Base-by-base conservation (phyloP, 2,888 invertebrate species). In the Branchellion lobata region DNA sequence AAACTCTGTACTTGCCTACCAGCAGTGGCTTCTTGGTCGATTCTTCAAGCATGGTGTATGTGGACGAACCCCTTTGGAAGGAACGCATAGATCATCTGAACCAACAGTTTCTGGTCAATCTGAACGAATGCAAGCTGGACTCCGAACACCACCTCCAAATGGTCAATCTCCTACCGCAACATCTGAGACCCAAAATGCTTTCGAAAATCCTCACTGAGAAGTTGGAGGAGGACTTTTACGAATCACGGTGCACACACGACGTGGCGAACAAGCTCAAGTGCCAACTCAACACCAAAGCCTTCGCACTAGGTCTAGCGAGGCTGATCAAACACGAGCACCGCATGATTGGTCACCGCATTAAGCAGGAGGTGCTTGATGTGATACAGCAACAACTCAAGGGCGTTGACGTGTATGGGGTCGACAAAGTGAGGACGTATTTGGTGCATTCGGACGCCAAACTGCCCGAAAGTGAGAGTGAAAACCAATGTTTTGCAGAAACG, bases 321-420 rank as follows among this genome's bases (percentile, higher is more conserved):
- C 79, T 84, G 0, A 83, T 84, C 33, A 80, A 81, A 57, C 84
- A 84, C 68, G 84, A 84, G 72, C 82, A 83, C 57, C 77, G 79
- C 33, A 77, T 81, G 31, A 79, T 81, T 11, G 82, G 83, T 21
- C 82, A 81, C 65, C 81, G 72, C 57, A 79, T 83, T 18, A 79
- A 80, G 33, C 77, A 81, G 51, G 75, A 79, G 14, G 75, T 81
- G 5, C 24, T 83, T 29, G 81, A 82, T 33, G 36, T 51, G 5
- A 81, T 83, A 47, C 82, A 83, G 71, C 27, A 73, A 21, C 72
- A 79, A 21, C 71, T 83, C 76, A 79, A 80, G 61, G 76, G 57
- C n/a, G 78, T 83, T 53, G 40, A 81, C 14, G 83, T 84, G 0
- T 82, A 80, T 61, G 83, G 81, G 8, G 81, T 83, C 36, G 82